Base-by-base conservation (phyloP, 2,797 vertebrate species). In the Semotilus atromaculatus region DNA sequence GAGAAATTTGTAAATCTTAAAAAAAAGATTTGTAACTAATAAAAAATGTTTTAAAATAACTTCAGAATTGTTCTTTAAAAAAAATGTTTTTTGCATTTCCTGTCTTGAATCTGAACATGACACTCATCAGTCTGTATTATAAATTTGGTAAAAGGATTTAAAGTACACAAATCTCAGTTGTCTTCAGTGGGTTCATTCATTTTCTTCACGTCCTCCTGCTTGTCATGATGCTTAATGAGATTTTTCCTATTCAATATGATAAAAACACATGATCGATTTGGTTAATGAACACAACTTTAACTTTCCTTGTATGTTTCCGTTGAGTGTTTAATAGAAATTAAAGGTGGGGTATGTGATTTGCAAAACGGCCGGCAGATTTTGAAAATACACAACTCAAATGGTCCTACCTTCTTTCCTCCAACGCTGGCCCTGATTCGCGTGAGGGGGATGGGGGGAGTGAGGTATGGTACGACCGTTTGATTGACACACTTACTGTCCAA, bases 201-300 rank as follows among this genome's bases (percentile, higher is more conserved):
- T 79, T 58, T 70, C 21, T 84, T 26, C 14, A 68, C 29, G 1
- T 77, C 74, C n/a, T 45, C 21, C 53, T 26, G 74, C 36, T 45
- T 60, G 3, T 36, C 48, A n/a, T 43, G 11, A 29, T 26, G 4
- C 78, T 45, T 34, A 55, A 58, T 38, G 11, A 31, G 26, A 34
- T 58, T 76, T 70, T 84, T 78, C 82, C 82, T 84, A 6, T 70
- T 70, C 14, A 53, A 14, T 9, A 51, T 53, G 18, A 76, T 16
- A 45, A 60, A 84, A 40, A 26, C 18, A n/a, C 11, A 58, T 9
- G 0, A 53, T 3, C 29, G 0, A 66, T 3, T 38, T 76, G 13
- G 19, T 82, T 48, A 40, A 51, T 53, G 5, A 82, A 83, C 6
- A 45, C 13, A 58, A 45, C 36, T 21, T 40, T 4, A 40, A 58